A percentile compares a stretch with the other conserved stretches of the same genome.
phyloP scores from a whole-genome alignment of 2,888 invertebrate species.

The Drosophila dives region DNA sequence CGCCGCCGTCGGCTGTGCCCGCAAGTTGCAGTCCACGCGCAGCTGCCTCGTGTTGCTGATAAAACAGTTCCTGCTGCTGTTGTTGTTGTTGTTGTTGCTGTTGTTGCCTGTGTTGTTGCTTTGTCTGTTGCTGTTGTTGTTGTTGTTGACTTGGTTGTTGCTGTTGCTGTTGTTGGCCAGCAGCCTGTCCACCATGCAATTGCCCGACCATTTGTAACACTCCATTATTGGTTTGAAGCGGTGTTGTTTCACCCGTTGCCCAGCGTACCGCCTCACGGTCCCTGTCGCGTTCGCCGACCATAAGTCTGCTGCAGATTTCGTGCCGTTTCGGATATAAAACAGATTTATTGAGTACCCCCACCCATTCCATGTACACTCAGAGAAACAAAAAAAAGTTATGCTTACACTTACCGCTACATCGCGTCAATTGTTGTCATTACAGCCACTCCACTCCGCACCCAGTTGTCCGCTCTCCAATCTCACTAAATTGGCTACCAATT shows the following conservation, averaged over 20 bases:
- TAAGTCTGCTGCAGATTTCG: conserved; percentile 83
- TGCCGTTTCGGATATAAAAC: conserved; percentile 1
- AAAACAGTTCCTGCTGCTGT: conserved; percentile 51
- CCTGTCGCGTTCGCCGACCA: conserved; percentile 86
- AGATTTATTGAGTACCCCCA: conserved; percentile 6
- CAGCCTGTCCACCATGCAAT: conserved; percentile 85
- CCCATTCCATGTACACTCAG: background rate
- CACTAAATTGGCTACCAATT: conserved; percentile 6
- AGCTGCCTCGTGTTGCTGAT: conserved; percentile 80
- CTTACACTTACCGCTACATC: conserved; percentile 85
- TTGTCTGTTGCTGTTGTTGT: conserved; percentile 39
- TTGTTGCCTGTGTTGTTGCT: conserved; percentile 66
- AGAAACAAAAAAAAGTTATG: background rate
- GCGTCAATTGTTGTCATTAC: conserved; percentile 85
- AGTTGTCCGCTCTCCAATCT: conserved; percentile 16
- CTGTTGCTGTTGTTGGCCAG: conserved; percentile 83
- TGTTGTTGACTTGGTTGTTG: conserved; percentile 70
- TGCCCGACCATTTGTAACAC: conserved; percentile 85
- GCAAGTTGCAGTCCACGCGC: conserved; percentile 74
- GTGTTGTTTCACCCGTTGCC: conserved; percentile 86
- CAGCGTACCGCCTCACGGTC: conserved; percentile 86
- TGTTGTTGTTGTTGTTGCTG: conserved; percentile 51
- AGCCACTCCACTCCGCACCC: conserved; percentile 56
- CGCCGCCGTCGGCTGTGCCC: conserved; percentile 78
- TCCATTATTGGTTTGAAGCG: conserved; percentile 86